These are phyloP conservation scores for Deroptyus accipitrinus DNA, from an alignment of 2,113 vertebrate species.

Conservation along the genomic window DNA sequence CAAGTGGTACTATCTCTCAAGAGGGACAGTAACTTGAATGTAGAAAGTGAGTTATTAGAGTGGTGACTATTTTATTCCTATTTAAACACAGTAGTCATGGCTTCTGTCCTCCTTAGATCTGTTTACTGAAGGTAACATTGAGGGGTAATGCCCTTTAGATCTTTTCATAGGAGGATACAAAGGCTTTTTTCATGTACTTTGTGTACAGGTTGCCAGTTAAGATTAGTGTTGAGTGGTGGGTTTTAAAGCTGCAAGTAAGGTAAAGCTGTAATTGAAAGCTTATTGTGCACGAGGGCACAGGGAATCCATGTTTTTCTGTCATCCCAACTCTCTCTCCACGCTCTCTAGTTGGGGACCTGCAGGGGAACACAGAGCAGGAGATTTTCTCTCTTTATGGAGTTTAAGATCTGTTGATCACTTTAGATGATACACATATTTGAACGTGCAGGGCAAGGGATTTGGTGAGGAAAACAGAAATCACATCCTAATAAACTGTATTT, in stretches of 20 bases:
- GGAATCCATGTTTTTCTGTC: not conserved
- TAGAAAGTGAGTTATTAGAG: not conserved
- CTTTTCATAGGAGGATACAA: not conserved
- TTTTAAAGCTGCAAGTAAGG: not conserved
- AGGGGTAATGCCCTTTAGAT: not conserved
- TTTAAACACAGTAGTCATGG: not conserved
- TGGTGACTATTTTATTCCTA: not conserved
- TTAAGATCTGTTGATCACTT: not conserved
- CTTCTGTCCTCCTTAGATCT: not conserved
- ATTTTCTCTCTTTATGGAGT: not conserved
- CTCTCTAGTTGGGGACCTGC: not conserved
- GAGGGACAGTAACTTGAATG: no score
- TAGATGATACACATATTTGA: not conserved
- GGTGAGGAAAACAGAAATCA: not conserved
- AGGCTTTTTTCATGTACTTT: not conserved
- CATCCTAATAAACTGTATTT: not conserved
- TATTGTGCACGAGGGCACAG: not conserved
- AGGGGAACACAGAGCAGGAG: not conserved
- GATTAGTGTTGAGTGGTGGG: not conserved
- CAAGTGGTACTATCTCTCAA: not conserved
- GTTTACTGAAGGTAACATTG: not conserved
- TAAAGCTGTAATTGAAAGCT: not conserved
- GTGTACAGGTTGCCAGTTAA: not conserved
- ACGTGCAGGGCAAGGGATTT: not conserved
- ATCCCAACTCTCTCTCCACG: not conserved